Percentiles rank a stretch among this genome's conserved stretches.
These are phyloP conservation scores for Muricea muricata DNA, from an alignment of 92 coral and sea anemone species.

Conservation along the genomic window DNA sequence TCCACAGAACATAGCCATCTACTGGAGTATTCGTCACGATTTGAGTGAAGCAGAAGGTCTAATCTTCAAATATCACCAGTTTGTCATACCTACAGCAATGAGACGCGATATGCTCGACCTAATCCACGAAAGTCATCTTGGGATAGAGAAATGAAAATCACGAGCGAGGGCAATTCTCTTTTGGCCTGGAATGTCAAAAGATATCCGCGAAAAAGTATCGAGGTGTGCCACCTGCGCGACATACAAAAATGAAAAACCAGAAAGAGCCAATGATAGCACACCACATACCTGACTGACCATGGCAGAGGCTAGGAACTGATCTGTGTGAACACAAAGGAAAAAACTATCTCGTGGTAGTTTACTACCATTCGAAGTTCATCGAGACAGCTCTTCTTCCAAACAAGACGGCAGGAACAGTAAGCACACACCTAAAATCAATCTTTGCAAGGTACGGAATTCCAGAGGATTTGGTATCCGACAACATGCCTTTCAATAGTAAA, in stretches of 20 bases:
- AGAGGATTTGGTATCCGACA: constrained; percentile 37
- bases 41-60: constrained; percentile 56
- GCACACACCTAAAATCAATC: constrained; percentile 33
- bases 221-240: not conserved
- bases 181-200: constrained; percentile 58
- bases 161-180: constrained; percentile 66
- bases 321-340: not conserved
- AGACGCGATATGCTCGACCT: constrained; percentile 58
- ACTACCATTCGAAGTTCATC: constrained; percentile 49
- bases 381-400: constrained; percentile 37
- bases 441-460: constrained; percentile 47
- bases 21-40: constrained; percentile 64
- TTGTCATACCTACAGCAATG: constrained; percentile 54
- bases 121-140: constrained; percentile 66
- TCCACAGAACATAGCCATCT: constrained; percentile 43
- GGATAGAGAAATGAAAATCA: constrained; percentile 54
- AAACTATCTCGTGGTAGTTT: not conserved
- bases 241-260: not conserved
- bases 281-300: not conserved
- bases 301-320: not conserved
- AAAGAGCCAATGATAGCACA: not conserved
- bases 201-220: constrained; percentile 42
- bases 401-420: constrained; percentile 17
- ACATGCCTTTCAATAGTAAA: constrained; percentile 38
- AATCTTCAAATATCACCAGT: constrained; percentile 53